Evolutionary conservation across 2,888 invertebrate genomes (phyloP).

Genomic region (Amblyteles armatorius): DNA sequence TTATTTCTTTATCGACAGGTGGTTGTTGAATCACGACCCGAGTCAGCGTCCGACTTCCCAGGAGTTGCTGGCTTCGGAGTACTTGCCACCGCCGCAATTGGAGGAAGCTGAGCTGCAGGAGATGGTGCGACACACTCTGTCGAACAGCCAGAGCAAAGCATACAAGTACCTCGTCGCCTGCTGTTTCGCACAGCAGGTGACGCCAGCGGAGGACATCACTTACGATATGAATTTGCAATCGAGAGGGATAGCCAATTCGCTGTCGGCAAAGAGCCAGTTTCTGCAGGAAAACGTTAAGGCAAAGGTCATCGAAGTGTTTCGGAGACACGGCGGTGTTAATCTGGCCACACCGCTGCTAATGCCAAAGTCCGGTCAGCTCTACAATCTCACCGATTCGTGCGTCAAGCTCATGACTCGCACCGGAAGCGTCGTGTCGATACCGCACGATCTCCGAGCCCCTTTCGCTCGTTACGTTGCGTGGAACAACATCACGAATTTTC

Average conservation of each 20-base stretch:
- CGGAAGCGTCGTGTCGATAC: constrained; percentile 93
- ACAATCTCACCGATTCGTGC: constrained; percentile 87
- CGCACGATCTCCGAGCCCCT: constrained; percentile 92
- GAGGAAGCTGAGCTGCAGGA: constrained; percentile 94
- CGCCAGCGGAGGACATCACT: constrained; percentile 91
- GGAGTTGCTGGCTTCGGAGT: constrained; percentile 92
- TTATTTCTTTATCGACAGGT: constrained; percentile 82
- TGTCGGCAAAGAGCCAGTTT: constrained; percentile 72
- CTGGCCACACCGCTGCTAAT: constrained; percentile 92
- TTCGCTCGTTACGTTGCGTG: constrained; percentile 94
- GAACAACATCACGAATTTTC: constrained; percentile 91
- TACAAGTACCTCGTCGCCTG: constrained; percentile 90
- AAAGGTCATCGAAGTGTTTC: constrained; percentile 87
- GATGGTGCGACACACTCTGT: constrained; percentile 92
- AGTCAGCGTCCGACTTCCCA: constrained; percentile 93
- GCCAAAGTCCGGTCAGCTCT: constrained; percentile 88
- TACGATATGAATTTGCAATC: constrained; percentile 89
- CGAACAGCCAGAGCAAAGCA: constrained; percentile 92
- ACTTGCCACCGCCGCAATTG: constrained; percentile 94
- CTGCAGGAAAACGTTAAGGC: constrained; percentile 81
- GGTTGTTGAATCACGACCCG: constrained; percentile 95
- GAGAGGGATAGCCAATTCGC: constrained; percentile 73
- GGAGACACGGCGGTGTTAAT: constrained; percentile 92
- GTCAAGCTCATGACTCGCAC: constrained; percentile 95
- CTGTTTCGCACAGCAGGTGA: constrained; percentile 87